These are phyloP conservation scores for Allobates femoralis DNA, from an alignment of 2,797 vertebrate species.

Conservation along the genomic window DNA sequence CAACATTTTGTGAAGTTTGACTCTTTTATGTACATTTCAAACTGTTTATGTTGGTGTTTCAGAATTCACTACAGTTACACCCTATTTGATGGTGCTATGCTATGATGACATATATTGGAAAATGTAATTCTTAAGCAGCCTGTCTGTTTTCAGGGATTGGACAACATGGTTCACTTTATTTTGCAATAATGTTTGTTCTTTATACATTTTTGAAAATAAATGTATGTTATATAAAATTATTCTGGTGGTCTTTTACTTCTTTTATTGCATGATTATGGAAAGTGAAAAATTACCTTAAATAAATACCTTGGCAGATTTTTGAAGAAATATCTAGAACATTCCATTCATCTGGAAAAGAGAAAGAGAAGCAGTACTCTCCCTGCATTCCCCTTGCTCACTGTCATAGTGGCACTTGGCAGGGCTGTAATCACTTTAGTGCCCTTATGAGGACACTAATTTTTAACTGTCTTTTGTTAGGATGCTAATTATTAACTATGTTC, in stretches of 20 bases:
- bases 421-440: too few species aligned
- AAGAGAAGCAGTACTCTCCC: too few species aligned
- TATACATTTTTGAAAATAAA: constrained; percentile 56
- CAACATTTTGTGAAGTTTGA: background rate
- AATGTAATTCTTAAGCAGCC: constrained; percentile 36
- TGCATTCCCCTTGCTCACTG: too few species aligned
- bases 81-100: constrained; percentile 48
- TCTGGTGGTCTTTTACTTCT: background rate
- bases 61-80: constrained; percentile 21
- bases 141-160: constrained; percentile 58
- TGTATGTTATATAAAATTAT: constrained; percentile 44
- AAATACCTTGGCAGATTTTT: too few species aligned
- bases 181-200: constrained; percentile 54
- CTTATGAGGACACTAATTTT: too few species aligned
- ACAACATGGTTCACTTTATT: constrained; percentile 50
- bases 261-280: background rate
- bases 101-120: constrained; percentile 40
- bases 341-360: too few species aligned
- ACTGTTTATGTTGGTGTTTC: constrained; percentile 29
- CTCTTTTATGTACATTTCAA: constrained; percentile 1
- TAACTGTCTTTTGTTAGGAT: too few species aligned
- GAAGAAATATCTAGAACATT: too few species aligned
- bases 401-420: too few species aligned
- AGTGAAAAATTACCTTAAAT: background rate
- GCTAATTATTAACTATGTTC: too few species aligned